phyloP scores from a whole-genome alignment of 2,888 invertebrate species.

The Aphodius granarius region DNA sequence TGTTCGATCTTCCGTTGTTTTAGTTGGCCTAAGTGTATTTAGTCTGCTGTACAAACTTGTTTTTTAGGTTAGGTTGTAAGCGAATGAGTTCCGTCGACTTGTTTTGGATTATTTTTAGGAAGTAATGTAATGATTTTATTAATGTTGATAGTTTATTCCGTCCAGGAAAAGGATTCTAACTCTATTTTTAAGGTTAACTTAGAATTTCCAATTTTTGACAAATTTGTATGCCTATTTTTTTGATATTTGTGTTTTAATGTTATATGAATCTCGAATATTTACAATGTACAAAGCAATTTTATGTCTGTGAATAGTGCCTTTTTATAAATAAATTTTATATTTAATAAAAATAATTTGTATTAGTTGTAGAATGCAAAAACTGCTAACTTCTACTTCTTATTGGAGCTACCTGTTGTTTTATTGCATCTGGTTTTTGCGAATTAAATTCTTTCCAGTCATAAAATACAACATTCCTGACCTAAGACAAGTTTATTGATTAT shows the following conservation, averaged over 20 bases:
- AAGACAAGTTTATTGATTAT: too few species aligned
- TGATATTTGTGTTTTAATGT: not conserved
- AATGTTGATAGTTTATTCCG: not conserved
- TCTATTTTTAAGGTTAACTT: not conserved
- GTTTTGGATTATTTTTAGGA: not conserved
- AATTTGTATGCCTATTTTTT: not conserved
- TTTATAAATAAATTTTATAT: not conserved
- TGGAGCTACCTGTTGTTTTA: too few species aligned
- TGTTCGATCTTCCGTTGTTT: conserved; percentile 33
- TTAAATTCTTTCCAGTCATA: too few species aligned
- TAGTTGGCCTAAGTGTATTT: not conserved
- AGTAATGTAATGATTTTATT: too few species aligned
- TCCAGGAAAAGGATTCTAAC: not conserved
- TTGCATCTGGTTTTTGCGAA: too few species aligned
- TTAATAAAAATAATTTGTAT: not conserved
- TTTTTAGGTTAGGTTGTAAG: not conserved
- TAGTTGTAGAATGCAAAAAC: too few species aligned
- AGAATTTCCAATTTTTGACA: not conserved
- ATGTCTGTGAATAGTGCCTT: not conserved
- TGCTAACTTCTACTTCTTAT: too few species aligned
- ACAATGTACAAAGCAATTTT: not conserved
- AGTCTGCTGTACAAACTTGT: not conserved
- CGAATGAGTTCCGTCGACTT: not conserved
- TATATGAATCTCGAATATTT: not conserved
- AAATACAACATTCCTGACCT: too few species aligned